phyloP scores from a whole-genome alignment of 2,888 invertebrate genomes.

The Halocaridina rubra region DNA sequence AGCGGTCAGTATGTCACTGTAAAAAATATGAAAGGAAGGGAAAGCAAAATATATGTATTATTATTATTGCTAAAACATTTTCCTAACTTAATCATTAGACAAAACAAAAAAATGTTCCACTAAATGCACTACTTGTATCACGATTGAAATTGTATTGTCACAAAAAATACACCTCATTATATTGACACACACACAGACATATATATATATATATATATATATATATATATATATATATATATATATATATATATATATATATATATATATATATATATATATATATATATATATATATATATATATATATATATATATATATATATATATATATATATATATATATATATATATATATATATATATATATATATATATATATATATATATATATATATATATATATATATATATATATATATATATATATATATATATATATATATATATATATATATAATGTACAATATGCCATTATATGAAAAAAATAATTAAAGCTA shows the following conservation, averaged over 20 bases:
- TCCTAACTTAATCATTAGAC: too few species aligned
- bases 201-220: background rate
- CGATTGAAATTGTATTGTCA: too few species aligned
- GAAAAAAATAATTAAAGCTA: background rate
- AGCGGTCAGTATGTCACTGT: too few species aligned
- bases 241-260: background rate
- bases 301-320: background rate
- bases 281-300: slow-evolving; percentile 11
- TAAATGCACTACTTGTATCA: too few species aligned
- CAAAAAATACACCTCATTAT: background rate
- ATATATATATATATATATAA: background rate
- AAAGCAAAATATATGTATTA: too few species aligned
- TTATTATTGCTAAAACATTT: too few species aligned
- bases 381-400: background rate
- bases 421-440: background rate
- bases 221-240: background rate
- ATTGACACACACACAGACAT: background rate
- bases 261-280: background rate
- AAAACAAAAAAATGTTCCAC: too few species aligned
- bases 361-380: background rate
- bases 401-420: slow-evolving; percentile 14
- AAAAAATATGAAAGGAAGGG: too few species aligned
- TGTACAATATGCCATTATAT: background rate
- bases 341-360: background rate
- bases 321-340: background rate